Conservation (phyloP, 1,140 invertebrate species). For the Amphibalanus amphitrite region DNA sequence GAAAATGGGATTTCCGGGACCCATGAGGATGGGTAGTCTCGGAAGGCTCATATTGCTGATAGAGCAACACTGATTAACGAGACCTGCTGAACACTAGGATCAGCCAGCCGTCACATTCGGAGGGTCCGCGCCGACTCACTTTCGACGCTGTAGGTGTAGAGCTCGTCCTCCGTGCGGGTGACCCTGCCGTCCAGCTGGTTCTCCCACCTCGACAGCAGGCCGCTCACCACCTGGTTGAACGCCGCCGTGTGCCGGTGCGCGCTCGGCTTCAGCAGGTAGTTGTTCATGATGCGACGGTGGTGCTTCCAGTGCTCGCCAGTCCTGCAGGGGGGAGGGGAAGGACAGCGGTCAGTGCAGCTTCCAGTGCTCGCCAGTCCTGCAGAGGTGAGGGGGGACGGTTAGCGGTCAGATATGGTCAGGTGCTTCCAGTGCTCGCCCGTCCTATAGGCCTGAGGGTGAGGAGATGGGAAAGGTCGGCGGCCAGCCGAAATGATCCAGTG, state of each 20-base stretch:
- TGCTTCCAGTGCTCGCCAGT: constrained; percentile 58
- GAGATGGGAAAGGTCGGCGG: no score
- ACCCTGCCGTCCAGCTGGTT: neutral
- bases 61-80: no score
- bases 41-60: no score
- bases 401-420: constrained; percentile 24
- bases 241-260: constrained; percentile 28
- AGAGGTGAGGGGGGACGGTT: neutral
- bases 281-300: constrained; percentile 48
- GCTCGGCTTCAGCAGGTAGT: constrained; percentile 40
- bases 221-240: constrained; percentile 32
- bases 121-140: constrained; percentile 5
- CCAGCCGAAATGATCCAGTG: no score
- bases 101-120: no score
- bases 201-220: constrained; percentile 30
- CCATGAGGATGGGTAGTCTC: no score
- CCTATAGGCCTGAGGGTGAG: constrained; percentile 26
- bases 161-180: constrained; percentile 6
- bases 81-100: no score
- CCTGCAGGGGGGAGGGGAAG: constrained; percentile 26
- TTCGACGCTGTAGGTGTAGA: constrained; percentile 12
- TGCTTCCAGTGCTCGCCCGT: constrained; percentile 58
- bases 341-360: constrained; percentile 30
- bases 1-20: no score
- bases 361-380: constrained; percentile 62